Evolutionary conservation across 2,113 vertebrate species (phyloP).

Genomic region (Anolis carolinensis): DNA sequence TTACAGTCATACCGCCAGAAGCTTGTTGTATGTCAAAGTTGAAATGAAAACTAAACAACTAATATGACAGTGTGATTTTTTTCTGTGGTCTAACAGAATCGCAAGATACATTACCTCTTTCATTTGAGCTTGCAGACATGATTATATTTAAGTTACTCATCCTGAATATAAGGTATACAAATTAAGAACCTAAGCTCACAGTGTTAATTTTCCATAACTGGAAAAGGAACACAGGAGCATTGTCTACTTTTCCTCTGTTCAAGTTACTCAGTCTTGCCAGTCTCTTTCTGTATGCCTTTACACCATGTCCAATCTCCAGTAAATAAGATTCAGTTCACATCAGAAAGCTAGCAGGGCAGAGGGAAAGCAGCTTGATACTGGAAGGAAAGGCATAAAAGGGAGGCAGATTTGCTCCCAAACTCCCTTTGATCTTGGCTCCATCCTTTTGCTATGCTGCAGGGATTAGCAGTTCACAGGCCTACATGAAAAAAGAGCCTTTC

Average conservation of each 20-base stretch:
- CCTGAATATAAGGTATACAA: neutral
- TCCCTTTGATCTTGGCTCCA: neutral
- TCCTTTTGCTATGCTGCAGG: neutral
- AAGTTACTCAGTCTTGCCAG: neutral
- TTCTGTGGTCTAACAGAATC: neutral
- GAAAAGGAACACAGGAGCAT: neutral
- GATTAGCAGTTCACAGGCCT: neutral
- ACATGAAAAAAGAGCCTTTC: neutral
- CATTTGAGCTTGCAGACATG: neutral
- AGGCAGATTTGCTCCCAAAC: neutral
- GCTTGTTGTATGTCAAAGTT: neutral
- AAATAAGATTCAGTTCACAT: neutral
- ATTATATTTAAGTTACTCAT: neutral
- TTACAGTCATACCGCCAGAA: neutral
- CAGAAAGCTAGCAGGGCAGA: rapidly evolving
- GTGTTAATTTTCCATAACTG: too few species aligned
- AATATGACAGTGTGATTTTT: neutral
- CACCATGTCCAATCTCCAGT: neutral
- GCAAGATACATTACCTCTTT: neutral
- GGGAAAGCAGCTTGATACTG: neutral
- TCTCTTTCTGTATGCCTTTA: neutral
- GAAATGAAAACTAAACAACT: neutral
- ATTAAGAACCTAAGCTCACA: neutral
- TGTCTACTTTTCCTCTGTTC: neutral
- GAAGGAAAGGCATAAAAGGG: neutral